phyloP scores from a whole-genome alignment of 1,140 invertebrate genomes.

The Pseudomyrmex gracilis region DNA sequence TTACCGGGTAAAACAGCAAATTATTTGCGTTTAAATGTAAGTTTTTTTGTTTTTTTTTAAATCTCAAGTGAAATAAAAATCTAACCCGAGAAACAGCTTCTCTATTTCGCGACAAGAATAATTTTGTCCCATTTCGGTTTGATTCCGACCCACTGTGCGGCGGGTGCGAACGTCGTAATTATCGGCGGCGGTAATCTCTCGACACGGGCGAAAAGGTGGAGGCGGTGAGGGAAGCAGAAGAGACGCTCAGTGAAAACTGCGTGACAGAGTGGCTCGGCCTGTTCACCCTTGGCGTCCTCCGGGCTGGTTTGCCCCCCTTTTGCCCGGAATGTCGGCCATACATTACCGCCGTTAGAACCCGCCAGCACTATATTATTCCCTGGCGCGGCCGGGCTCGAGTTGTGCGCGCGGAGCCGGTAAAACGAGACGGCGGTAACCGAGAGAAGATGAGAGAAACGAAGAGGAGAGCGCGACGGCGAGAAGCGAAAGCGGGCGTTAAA shows the following conservation, averaged over 20 bases:
- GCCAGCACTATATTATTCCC: slow-evolving; percentile 79
- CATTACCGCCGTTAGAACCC: slow-evolving; percentile 78
- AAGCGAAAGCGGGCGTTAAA: slow-evolving; percentile 1
- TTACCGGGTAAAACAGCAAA: too few species aligned
- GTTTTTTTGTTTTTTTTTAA: too few species aligned
- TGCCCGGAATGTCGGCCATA: slow-evolving; percentile 76
- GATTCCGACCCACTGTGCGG: slow-evolving; percentile 24
- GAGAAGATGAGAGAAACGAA: slow-evolving; percentile 51
- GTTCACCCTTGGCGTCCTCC: slow-evolving; percentile 74
- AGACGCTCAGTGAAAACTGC: slow-evolving; percentile 75
- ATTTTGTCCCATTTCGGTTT: too few species aligned
- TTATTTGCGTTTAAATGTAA: too few species aligned
- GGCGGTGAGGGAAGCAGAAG: slow-evolving; percentile 66
- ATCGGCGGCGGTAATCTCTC: slow-evolving; percentile 78
- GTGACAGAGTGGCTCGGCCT: slow-evolving; percentile 76
- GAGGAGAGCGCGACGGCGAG: slow-evolving; percentile 7
- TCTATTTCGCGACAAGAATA: too few species aligned
- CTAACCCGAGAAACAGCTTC: too few species aligned
- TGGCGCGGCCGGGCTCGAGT: slow-evolving; percentile 53
- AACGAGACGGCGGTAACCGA: slow-evolving; percentile 47
- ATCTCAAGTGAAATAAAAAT: too few species aligned
- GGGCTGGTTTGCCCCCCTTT: slow-evolving; percentile 74
- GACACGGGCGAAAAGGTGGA: slow-evolving; percentile 59
- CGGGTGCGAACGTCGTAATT: slow-evolving; percentile 81
- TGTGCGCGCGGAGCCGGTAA: slow-evolving; percentile 57